Percentiles rank a stretch among this genome's conserved stretches.
These are phyloP conservation scores for Mus caroli DNA, from an alignment of 2,797 vertebrate genomes.

Conservation along the genomic window DNA sequence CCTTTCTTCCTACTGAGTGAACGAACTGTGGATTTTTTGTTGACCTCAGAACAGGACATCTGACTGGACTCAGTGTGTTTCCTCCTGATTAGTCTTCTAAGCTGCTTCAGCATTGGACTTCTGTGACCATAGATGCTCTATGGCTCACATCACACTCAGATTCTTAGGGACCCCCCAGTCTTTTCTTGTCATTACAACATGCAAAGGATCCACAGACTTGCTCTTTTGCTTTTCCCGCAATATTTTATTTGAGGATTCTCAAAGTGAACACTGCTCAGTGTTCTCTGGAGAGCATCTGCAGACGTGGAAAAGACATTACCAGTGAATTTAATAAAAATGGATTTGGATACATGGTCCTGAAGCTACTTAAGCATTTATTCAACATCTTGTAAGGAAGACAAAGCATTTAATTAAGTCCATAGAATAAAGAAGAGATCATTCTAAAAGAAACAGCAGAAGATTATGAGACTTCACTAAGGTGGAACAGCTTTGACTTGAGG, in stretches of 20 bases:
- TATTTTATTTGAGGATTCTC: constrained; percentile 18
- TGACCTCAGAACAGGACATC: neutral
- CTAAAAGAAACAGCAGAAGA: constrained; percentile 42
- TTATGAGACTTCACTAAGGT: neutral
- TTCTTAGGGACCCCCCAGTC: neutral
- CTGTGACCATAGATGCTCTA: neutral
- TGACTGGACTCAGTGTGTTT: neutral
- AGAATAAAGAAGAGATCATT: neutral
- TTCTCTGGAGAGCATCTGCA: neutral
- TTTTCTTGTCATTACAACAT: neutral
- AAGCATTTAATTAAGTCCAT: constrained; percentile 34
- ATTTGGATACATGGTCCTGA: neutral
- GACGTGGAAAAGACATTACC: constrained; percentile 27
- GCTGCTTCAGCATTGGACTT: neutral
- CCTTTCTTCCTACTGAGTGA: neutral
- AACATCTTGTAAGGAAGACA: constrained; percentile 17
- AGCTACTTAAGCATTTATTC: neutral
- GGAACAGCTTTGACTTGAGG: neutral
- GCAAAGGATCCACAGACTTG: neutral
- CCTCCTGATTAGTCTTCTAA: neutral
- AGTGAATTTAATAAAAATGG: neutral
- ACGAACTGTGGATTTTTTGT: neutral
- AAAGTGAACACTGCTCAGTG: neutral
- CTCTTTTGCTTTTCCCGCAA: constrained; percentile 27
- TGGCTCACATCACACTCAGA: neutral